Base-by-base conservation (phyloP, 2,113 vertebrate species). In the Heterochromis multidens region DNA sequence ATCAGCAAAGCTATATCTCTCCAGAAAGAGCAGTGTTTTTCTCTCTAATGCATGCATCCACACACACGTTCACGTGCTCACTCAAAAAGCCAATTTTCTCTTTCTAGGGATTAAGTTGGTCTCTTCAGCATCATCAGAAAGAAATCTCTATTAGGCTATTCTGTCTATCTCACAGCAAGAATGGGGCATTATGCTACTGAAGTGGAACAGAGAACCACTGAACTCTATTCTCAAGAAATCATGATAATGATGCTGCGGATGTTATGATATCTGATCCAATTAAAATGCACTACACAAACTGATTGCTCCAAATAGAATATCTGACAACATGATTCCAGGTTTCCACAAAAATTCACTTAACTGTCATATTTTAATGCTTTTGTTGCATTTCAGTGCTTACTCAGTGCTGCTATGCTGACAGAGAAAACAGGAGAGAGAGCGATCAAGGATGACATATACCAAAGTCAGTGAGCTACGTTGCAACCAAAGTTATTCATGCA, bases 191-290 rank as follows among this genome's bases (percentile, higher is more conserved):
- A 90, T 79, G 79, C 77, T 67, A 85, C 27, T 93, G 84, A 83
- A 94, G 92, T 92, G 90, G 89, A 92, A 93, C 88, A 86, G 72
- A 81, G 77, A 86, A 77, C 67, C 80, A 84, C 65, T 82, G 80
- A 70, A 82, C 83, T 79, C 52, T 62, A 6, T 84, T 88, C 81
- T 83, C 8, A 77, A 87, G 84, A 87, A 90, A 83, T 88, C 74
- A 60, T 80, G 86, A 88, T 90, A 93, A 92, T 85, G 83, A 91
- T 76, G 85, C 70, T 31, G 56, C 17, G 3, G 31, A 81, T 86
- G 76, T 88, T 85, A 87, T 27, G 27, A 87, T 86, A 86, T 89
- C 82, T 81, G 83, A 91, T 89, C 87, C 88, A 93, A 91, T 92
- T 91, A 91, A 81, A 92, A 83, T 67, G 54, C 62, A 61, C 59